Percentiles rank a stretch among this genome's conserved stretches.
Evolutionary conservation across 2,888 invertebrate genomes (phyloP).

Genomic region (Hermodice carunculata): DNA sequence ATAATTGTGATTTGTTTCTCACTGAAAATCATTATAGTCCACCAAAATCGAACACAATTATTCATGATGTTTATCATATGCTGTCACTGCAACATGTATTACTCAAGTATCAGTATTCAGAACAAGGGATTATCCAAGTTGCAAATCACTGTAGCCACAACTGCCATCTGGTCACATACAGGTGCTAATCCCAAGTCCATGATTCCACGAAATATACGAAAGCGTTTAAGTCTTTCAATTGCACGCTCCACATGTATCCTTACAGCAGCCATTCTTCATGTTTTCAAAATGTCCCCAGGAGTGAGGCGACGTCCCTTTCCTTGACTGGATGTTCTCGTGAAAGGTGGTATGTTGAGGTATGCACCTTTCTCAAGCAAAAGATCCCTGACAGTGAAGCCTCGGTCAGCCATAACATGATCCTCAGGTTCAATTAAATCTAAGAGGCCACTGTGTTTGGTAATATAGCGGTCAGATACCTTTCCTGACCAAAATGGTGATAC

Average conservation of each 20-base stretch:
- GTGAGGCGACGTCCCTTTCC: constrained; percentile 6
- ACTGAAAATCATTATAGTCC: no score
- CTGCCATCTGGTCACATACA: constrained; percentile 15
- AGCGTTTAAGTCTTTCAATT: constrained; percentile 24
- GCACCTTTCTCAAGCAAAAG: constrained; percentile 19
- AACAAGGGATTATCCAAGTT: no score
- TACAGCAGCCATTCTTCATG: constrained; percentile 21
- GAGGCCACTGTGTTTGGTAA: no score
- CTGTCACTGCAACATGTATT: no score
- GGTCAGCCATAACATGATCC: constrained; percentile 42
- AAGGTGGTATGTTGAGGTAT: constrained; percentile 34
- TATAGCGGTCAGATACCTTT: no score
- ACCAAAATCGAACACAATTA: no score
- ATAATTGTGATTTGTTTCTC: no score
- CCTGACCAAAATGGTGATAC: no score
- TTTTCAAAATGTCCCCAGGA: constrained; percentile 18
- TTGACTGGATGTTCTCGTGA: no score
- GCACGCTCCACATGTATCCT: constrained; percentile 28
- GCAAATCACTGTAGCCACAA: no score
- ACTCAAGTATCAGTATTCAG: no score
- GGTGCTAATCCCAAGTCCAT: constrained; percentile 2
- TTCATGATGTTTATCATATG: no score
- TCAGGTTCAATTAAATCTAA: constrained; percentile 34
- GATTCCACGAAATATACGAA: constrained; percentile 16
- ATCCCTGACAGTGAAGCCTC: constrained; percentile 36